Percentiles rank a stretch among this genome's conserved stretches.
These are phyloP conservation scores for Tringa solitaria DNA, from an alignment of 2,113 vertebrate species.

Conservation along the genomic window DNA sequence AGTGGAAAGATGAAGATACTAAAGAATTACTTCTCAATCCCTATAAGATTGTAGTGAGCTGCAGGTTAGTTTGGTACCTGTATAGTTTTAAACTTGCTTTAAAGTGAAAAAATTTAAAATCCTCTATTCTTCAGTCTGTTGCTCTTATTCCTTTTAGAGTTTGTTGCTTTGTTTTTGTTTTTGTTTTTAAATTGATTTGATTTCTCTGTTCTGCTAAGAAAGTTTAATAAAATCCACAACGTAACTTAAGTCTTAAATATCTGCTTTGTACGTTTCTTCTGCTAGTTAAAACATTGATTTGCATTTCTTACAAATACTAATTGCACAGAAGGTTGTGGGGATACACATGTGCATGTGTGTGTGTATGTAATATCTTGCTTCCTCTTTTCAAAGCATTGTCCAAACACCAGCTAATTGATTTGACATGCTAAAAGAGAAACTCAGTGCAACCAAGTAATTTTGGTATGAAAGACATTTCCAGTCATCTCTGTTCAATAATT, in stretches of 20 bases:
- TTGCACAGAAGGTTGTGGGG: background rate
- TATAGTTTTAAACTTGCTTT: background rate
- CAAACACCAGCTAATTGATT: constrained; percentile 60
- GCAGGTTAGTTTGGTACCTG: background rate
- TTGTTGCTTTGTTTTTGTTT: too few relatives aligned
- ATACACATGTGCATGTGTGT: constrained; percentile 1
- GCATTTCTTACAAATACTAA: constrained; percentile 20
- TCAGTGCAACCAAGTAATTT: constrained; percentile 11
- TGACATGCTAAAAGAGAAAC: constrained; percentile 53
- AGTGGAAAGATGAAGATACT: background rate
- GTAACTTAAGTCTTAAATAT: background rate
- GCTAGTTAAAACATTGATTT: background rate
- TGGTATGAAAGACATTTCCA: constrained; percentile 65
- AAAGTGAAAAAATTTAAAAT: background rate
- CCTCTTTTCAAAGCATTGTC: constrained; percentile 64
- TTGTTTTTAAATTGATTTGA: background rate
- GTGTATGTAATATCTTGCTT: constrained; percentile 27
- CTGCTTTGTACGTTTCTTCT: background rate
- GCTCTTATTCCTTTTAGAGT: background rate
- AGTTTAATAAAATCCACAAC: background rate
- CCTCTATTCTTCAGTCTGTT: background rate
- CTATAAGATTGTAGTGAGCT: background rate
- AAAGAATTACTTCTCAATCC: background rate
- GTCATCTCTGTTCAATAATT: constrained; percentile 56
- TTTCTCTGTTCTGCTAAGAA: background rate